Base-by-base conservation (phyloP, 2,113 vertebrate species). In the Python bivittatus region DNA sequence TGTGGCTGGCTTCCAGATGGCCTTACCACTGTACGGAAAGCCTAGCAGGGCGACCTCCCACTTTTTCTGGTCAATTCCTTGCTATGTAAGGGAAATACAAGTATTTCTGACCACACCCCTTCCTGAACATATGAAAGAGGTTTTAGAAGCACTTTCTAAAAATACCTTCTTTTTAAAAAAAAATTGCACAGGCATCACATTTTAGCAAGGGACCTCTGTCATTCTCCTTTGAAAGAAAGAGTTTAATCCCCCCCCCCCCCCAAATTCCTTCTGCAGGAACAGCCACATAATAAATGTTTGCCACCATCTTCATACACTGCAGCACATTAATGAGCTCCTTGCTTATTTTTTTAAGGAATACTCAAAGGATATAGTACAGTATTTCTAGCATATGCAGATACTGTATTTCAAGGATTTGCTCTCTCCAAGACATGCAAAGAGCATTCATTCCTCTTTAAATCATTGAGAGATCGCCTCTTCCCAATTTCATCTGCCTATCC, bases 21-120 rank as follows among this genome's bases (percentile, higher is more conserved):
- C 93, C 88, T 95, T 95, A 95, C 96, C 97, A 97, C 96, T 96
- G 96, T 97, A 95, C 95, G 93, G 89, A 93, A 95, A 84, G 93
- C 57, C 92, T 94, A 93, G 92, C 86, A 92, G 53, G 93, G 92
- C 86, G 23, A 88, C 90, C 94, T 93, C 61, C 94, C 95, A 3
- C 5, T 93, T 95, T 94, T 95, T 95, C 90, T 48, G 0, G 64
- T 1, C 93, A 5, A 0, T 11, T 94, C 44, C 93, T 58, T 42
- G 12, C 92, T 94, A 90, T 92, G 93, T 94, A 95, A 96, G 95
- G 93, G 91, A 95, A 93, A 92, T 93, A 94, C 95, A 89, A 54
- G 91, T 54, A 72, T 95, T 91, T 94, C 93, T 84, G 92, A 83
- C 96, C 92, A 93, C 0, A 17, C 91, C 44, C 33, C 29, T 0